Evolutionary conservation across 2,797 vertebrate species (phyloP), one percentile per base, ranked within the genome.

Genomic region (Eurystomus glaucurus): DNA sequence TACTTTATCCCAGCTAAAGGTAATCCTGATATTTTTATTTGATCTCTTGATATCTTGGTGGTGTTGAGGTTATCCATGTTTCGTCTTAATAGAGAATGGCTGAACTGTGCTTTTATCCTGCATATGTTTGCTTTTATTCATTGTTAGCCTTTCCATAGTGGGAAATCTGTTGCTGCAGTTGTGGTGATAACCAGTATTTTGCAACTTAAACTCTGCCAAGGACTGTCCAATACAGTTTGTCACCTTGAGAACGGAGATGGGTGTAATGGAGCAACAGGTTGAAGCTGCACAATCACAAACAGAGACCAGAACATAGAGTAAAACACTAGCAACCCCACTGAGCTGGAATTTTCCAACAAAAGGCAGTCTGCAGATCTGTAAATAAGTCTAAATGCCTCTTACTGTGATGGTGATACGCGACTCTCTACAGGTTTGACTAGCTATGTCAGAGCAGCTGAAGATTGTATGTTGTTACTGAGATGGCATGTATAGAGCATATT

Each of bases 141-240:
- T 29, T 48, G 8, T 43, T 54, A 54, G 3, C 2, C 5, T 33
- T 28, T 57, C 33, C 1, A 1, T 31, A 43, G 58, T 23, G 3
- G 11, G 4, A 91, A 60, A 45, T 17, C 41, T 68, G 11, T 26
- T 61, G 19, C 11, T 75, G 21, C 35, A 29, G 2, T 16, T 68
- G 25, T 6, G 25, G 45, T 26, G 26, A 10, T 26, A 19, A 15
- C 28, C 15, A 26, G 20, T 33, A 5, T 54, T 89, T 70, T 51
- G 23, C 29, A 65, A 29, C 10, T 89, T 39, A 41, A 72, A 5
- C 22, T 39, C 25, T 50, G 18, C 16, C 11, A 39, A 55, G 18
- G 52, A 18, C 17, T 20, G 4, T 48, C 12, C 16, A 26, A 10
- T 29, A 39, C 7, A 35, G 10, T 55, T 66, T 83, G n/a, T 22